Evolutionary conservation across 2,113 vertebrate genomes (phyloP).

Genomic region (Turnix velox): DNA sequence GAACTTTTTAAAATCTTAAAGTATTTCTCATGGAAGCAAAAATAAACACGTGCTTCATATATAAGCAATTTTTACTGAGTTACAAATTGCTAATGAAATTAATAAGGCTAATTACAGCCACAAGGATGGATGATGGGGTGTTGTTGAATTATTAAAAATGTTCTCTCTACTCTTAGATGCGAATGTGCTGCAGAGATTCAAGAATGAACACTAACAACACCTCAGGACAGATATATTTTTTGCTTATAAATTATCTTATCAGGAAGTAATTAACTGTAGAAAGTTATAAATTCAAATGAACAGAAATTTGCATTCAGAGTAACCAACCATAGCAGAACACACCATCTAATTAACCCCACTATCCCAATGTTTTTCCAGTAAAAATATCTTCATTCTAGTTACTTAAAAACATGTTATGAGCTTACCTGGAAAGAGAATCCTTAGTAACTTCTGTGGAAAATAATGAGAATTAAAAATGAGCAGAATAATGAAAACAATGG

Average conservation of each 20-base stretch:
- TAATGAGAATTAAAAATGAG: neutral
- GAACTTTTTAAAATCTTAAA: neutral
- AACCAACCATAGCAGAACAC: neutral
- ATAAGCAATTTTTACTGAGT: neutral
- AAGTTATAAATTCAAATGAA: neutral
- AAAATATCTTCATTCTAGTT: neutral
- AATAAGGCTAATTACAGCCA: neutral
- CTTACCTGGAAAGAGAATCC: neutral
- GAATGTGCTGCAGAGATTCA: neutral
- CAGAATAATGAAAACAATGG: neutral
- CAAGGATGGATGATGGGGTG: accelerated
- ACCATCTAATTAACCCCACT: neutral
- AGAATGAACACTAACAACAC: neutral
- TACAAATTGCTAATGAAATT: neutral
- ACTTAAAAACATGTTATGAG: neutral
- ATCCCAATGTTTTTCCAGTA: neutral
- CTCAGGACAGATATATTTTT: neutral
- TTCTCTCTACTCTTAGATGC: neutral
- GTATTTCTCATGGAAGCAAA: neutral
- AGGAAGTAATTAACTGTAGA: too few relatives aligned
- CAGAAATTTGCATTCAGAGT: neutral
- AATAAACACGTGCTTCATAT: neutral
- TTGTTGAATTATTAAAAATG: neutral
- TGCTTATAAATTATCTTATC: too few relatives aligned
- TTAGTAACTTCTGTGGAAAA: neutral